These are phyloP conservation scores for Philypnodon macrostomus DNA, from an alignment of 2,797 vertebrate species.

Conservation along the genomic window DNA sequence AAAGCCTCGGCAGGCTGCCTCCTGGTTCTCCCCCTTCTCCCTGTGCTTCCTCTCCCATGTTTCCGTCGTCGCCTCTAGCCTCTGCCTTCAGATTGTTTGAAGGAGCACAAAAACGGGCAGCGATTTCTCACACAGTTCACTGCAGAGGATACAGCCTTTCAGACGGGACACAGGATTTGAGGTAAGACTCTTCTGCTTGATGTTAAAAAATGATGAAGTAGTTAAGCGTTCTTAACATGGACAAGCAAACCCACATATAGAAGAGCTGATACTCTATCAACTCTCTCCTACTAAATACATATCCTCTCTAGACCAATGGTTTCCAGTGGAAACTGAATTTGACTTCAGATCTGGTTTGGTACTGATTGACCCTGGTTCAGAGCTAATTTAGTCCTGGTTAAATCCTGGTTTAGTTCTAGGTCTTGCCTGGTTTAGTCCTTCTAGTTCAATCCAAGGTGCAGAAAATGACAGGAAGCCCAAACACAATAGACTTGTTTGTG, in stretches of 20 bases:
- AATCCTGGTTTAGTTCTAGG: no score
- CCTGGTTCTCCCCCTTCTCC: conserved; percentile 30
- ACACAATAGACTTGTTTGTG: conserved; percentile 56
- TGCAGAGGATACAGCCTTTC: conserved; percentile 65
- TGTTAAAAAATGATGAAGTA: no score
- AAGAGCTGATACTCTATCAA: no score
- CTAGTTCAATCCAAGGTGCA: no score
- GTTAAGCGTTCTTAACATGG: neutral
- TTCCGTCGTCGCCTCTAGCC: conserved; percentile 65
- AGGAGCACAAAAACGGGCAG: conserved; percentile 47
- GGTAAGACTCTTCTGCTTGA: conserved; percentile 75
- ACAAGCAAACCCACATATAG: no score
- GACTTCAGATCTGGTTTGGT: no score
- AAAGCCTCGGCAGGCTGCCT: conserved; percentile 41
- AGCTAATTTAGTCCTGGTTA: no score
- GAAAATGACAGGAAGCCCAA: conserved; percentile 52
- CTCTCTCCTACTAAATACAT: no score
- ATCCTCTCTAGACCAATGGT: no score
- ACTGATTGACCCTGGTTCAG: no score
- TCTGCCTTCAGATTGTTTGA: conserved; percentile 64
- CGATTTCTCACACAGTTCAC: conserved; percentile 67
- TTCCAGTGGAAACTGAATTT: no score
- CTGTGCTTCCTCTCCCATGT: conserved; percentile 46
- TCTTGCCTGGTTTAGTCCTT: no score
- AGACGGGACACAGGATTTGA: conserved; percentile 74